A percentile compares a stretch with the other conserved stretches of the same genome.
These are phyloP conservation scores for Aplocera efformata DNA, from an alignment of 2,888 invertebrate species.

Conservation along the genomic window DNA sequence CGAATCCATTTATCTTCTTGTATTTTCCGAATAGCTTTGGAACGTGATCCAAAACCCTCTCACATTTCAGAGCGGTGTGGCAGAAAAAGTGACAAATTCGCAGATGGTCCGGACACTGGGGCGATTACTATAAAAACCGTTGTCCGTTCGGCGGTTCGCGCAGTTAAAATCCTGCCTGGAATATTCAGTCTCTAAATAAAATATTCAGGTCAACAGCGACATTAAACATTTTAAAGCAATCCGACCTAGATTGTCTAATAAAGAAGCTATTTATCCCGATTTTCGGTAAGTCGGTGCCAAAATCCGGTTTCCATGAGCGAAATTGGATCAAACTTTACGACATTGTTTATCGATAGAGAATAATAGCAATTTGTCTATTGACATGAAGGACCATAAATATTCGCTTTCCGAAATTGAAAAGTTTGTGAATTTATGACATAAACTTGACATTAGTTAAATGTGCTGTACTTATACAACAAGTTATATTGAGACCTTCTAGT, in stretches of 20 bases:
- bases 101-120: slow-evolving; percentile 33
- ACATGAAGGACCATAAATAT: slow-evolving; percentile 16
- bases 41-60: slow-evolving; percentile 22
- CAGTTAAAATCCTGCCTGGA: slow-evolving; percentile 27
- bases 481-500: slow-evolving; percentile 1
- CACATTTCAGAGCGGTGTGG: slow-evolving; percentile 18
- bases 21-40: slow-evolving; percentile 19
- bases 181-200: slow-evolving; percentile 11
- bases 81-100: slow-evolving; percentile 36
- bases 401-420: slow-evolving; percentile 10
- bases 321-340: slow-evolving; percentile 31
- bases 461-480: slow-evolving; percentile 9
- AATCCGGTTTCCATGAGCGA: slow-evolving; percentile 27
- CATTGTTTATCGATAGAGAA: slow-evolving; percentile 29
- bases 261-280: slow-evolving; percentile 39
- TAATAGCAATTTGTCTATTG: slow-evolving; percentile 26
- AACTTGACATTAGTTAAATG: slow-evolving; percentile 13
- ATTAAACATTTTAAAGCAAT: slow-evolving; percentile 41
- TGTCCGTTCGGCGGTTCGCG: slow-evolving; percentile 26
- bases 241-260: slow-evolving; percentile 45
- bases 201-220: slow-evolving; percentile 33
- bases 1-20: slow-evolving; percentile 20
- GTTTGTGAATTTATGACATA: slow-evolving; percentile 17
- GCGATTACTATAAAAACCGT: slow-evolving; percentile 36
- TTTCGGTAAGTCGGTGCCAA: slow-evolving; percentile 30